Evolutionary conservation across 2,888 invertebrate species (phyloP), one percentile per base, ranked within the genome.

Genomic region (Agrenia bidenticulata): DNA sequence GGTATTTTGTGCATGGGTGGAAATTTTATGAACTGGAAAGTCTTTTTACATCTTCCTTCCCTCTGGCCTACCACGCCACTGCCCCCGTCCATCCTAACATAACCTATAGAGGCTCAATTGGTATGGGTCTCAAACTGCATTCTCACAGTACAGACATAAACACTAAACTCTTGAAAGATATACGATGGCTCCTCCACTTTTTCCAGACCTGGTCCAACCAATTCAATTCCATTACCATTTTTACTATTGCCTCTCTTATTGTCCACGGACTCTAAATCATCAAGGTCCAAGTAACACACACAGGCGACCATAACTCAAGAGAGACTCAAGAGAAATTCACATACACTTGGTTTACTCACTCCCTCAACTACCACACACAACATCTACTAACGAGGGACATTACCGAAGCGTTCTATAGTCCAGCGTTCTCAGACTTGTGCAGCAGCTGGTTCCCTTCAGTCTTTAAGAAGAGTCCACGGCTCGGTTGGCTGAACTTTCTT

Each of bases 11-110:
- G 70, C 73, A 69, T 73, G 67, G 67, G 64, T 69, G 73, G 61
- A 71, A 64, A 66, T 66, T 73, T 73, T 73, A 73, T 73, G 73
- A 73, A 71, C 62, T 71, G 73, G 70, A 73, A 73, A 73, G 66
- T 60, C 66, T 69, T 71, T 73, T 69, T 67, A 65, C 71, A 64
- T 55, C 56, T 64, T 60, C 62, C 61, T 62, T 63, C 62, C 57
- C 54, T 15, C n/a, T n/a, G 45, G n/a, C n/a, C 19, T 11, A 32
- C 9, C 45, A 45, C 45, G 45, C 45, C 45, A 45, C 45, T 45
- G 45, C n/a, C 45, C 45, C 5, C 15, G 45, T 45, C 45, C 45
- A 45, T 19, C n/a, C 45, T 45, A 5, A 45, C 5, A 19, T 19
- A 17, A 45, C 15, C 45, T 19, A 45, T 45, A 45, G 19, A 15